Evolutionary conservation across 2,797 vertebrate species (phyloP).

Genomic region (Clamator glandarius): DNA sequence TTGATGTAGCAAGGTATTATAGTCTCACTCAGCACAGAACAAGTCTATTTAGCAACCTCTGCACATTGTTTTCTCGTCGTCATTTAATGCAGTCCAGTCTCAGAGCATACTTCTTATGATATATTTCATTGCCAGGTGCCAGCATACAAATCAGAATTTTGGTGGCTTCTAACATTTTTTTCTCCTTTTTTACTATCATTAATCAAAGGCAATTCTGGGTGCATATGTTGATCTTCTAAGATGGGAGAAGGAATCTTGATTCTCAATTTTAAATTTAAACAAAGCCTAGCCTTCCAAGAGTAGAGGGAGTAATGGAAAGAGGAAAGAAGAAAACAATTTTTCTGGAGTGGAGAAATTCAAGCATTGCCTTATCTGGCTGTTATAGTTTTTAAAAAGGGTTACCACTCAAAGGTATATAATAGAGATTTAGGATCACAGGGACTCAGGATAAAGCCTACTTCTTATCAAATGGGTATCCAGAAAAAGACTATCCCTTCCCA

Average conservation of each 20-base stretch:
- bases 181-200: not conserved
- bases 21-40: not conserved
- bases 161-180: not conserved
- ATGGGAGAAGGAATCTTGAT: not conserved
- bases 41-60: conserved; percentile 25
- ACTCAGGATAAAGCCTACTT: not conserved
- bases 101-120: not conserved
- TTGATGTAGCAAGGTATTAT: conserved; percentile 13
- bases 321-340: not conserved
- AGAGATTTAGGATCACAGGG: not conserved
- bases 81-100: not conserved
- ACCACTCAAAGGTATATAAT: not conserved
- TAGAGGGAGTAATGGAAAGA: not conserved
- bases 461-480: not conserved
- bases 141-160: conserved; percentile 13
- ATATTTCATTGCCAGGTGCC: conserved; percentile 13
- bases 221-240: not conserved
- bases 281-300: not conserved
- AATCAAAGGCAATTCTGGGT: conserved; percentile 18
- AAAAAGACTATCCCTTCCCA: not conserved
- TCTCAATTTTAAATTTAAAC: not conserved
- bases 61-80: not conserved
- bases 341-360: not conserved
- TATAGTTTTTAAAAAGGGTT: not conserved
- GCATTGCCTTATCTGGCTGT: not conserved